phyloP scores from a whole-genome alignment of 2,888 invertebrate genomes.

The Willowsia nigromaculata region DNA sequence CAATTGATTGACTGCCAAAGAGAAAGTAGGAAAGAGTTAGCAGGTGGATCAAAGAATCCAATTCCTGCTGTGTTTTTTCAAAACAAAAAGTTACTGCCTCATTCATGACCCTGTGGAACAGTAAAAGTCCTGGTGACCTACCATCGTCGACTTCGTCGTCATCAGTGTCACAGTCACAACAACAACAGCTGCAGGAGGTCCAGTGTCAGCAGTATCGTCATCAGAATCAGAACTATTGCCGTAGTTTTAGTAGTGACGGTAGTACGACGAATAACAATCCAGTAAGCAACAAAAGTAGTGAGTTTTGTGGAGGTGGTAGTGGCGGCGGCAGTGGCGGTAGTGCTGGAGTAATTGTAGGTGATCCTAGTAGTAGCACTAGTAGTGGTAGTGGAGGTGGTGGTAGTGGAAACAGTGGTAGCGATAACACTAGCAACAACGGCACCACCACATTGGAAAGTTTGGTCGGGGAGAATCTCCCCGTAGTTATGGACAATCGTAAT shows the following conservation, averaged over 20 bases:
- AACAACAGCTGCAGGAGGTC: neutral
- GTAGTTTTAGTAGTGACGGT: constrained; percentile 5
- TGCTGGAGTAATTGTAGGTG: constrained; percentile 1
- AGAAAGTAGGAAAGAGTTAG: neutral
- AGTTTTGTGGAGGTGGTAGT: neutral
- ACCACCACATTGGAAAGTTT: constrained; percentile 55
- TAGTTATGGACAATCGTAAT: constrained; percentile 74
- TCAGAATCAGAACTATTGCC: neutral
- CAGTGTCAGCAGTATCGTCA: neutral
- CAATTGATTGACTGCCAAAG: neutral
- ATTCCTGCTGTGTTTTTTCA: neutral
- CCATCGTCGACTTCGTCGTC: constrained; percentile 44
- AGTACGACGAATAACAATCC: neutral
- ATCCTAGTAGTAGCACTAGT: neutral
- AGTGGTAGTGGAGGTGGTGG: neutral
- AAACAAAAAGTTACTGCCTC: neutral
- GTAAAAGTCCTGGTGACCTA: constrained; percentile 53
- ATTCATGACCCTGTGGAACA: constrained; percentile 64
- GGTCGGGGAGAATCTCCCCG: constrained; percentile 72
- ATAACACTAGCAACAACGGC: neutral
- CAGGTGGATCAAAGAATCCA: neutral
- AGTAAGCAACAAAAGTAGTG: neutral
- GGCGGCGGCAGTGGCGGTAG: neutral
- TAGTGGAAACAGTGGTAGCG: neutral
- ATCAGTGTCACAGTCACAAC: neutral